Evolutionary conservation across 2,113 vertebrate genomes (phyloP).

Genomic region (Galemys pyrenaicus): DNA sequence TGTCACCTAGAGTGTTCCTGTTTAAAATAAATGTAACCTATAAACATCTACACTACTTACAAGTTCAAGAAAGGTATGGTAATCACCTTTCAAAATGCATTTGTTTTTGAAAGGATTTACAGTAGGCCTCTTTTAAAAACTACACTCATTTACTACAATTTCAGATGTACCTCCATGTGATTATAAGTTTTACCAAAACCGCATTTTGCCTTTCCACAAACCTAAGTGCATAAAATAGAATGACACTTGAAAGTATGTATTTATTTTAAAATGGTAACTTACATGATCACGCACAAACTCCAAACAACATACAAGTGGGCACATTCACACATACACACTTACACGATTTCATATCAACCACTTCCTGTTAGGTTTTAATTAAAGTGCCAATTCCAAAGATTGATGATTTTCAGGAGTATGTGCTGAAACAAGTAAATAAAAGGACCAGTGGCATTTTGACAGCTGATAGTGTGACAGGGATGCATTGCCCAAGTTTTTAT

Average conservation of each 20-base stretch:
- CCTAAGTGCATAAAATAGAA: neutral
- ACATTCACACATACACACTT: neutral
- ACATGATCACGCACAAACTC: neutral
- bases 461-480: conserved; percentile 77
- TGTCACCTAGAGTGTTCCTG: neutral
- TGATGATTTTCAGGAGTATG: conserved; percentile 76
- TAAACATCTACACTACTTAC: neutral
- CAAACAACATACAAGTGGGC: neutral
- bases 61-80: neutral
- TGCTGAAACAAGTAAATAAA: conserved; percentile 81
- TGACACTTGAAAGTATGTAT: neutral
- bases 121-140: neutral
- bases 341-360: neutral
- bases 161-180: neutral
- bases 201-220: neutral
- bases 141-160: neutral
- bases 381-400: conserved; percentile 78
- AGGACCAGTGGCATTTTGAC: conserved; percentile 78
- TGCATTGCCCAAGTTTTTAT: conserved; percentile 74
- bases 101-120: neutral
- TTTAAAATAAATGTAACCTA: conserved; percentile 17
- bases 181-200: neutral
- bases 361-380: conserved; percentile 79
- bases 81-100: neutral
- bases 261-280: neutral